Conservation (phyloP, 2,797 vertebrate species). For the Chiloscyllium punctatum region DNA sequence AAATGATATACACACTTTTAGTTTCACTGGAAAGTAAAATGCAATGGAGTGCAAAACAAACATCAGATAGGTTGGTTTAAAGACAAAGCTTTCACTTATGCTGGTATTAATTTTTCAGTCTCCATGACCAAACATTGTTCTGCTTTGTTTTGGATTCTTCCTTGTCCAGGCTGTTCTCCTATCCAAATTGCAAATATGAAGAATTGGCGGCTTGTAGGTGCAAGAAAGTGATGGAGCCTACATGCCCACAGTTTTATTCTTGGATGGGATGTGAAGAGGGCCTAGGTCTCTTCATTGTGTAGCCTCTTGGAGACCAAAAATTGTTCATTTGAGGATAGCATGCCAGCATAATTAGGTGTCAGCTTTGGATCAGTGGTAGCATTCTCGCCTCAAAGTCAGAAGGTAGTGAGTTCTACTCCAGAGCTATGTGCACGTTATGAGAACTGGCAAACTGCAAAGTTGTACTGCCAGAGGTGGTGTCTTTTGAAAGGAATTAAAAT, state of each 20-base stretch:
- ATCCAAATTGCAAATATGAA: background rate
- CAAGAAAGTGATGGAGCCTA: background rate
- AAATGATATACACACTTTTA: background rate
- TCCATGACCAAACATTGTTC: background rate
- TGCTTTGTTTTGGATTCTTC: background rate
- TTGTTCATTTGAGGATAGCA: background rate
- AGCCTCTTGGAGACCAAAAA: background rate
- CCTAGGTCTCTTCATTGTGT: background rate
- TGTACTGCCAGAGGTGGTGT: background rate
- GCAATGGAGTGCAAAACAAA: background rate
- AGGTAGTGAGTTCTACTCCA: background rate
- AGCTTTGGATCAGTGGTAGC: background rate
- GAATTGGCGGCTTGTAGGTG: background rate
- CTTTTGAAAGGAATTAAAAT: background rate
- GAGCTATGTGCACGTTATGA: background rate
- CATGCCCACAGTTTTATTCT: background rate
- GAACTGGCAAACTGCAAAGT: background rate
- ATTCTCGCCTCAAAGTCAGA: background rate
- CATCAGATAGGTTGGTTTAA: background rate
- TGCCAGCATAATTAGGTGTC: background rate
- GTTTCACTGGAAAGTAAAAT: background rate
- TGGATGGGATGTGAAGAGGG: background rate
- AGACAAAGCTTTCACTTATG: background rate
- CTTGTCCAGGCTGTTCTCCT: background rate
- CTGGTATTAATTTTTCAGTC: background rate